These are phyloP conservation scores for Meandrusa payeni DNA, from an alignment of 2,888 invertebrate genomes.

Conservation along the genomic window DNA sequence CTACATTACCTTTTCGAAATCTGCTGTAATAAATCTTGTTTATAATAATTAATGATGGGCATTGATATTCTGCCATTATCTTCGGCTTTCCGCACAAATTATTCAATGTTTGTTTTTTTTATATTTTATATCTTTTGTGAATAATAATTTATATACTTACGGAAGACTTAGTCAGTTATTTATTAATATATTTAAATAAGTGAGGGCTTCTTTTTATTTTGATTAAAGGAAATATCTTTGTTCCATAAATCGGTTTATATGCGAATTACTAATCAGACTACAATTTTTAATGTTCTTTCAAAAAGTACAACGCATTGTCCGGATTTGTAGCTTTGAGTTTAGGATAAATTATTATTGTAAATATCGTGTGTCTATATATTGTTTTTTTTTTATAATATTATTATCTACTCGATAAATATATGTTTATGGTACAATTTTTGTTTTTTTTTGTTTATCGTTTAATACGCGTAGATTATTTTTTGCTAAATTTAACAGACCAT, in stretches of 20 bases:
- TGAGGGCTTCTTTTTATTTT: conserved; percentile 1
- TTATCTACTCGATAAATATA: conserved; percentile 16
- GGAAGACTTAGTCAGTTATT: conserved; percentile 9
- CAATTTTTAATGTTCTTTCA: background rate
- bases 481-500: too few relatives aligned
- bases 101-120: background rate
- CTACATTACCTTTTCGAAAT: conserved; percentile 2
- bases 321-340: conserved; percentile 14
- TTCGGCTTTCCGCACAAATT: conserved; percentile 15
- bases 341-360: conserved; percentile 20
- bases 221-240: too few relatives aligned
- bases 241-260: conserved; percentile 1
- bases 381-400: conserved; percentile 14
- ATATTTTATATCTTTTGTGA: conserved; percentile 1
- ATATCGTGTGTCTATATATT: conserved; percentile 22
- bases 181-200: conserved; percentile 17
- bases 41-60: conserved; percentile 1
- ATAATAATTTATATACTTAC: conserved; percentile 12
- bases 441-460: conserved; percentile 12
- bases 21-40: conserved; percentile 14
- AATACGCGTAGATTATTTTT: too few relatives aligned
- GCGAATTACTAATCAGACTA: conserved; percentile 2
- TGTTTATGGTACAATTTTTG: conserved; percentile 19
- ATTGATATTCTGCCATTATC: conserved; percentile 1
- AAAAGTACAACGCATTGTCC: conserved; percentile 11